Base-by-base conservation (phyloP, 2,797 vertebrate genomes). In the Vireo griseus region DNA sequence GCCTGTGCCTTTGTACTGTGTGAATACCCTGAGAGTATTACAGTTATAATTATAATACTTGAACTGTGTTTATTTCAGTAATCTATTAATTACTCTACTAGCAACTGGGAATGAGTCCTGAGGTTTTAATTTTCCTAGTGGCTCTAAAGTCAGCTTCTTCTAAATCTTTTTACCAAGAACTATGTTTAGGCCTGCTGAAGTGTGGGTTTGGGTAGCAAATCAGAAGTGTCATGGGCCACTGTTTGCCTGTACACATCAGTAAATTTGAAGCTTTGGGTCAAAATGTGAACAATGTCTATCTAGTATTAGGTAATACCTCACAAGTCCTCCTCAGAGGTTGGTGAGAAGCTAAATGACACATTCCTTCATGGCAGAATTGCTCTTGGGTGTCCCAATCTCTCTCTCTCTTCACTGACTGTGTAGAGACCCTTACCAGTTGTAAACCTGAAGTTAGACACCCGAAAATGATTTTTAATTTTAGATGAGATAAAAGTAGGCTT, bases 11-110 rank as follows among this genome's bases (percentile, higher is more conserved):
- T 81, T 88, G 73, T 59, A 90, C 44, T n/a, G 3, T 24, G 19
- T 0, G 31, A 94, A 86, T 86, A 90, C 76, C 87, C 81, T 63
- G 58, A 94, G 92, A 90, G 55, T 63, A 93, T 91, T 91, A 31
- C 35, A 78, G 33, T 72, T 74, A 37, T 91, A 85, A 71, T 85
- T 90, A 81, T 87, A 76, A 74, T 68, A 80, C 28, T 83, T 83
- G 88, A 95, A 92, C 66, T 83, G 58, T 80, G 73, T 86, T 94
- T 73, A 92, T 94, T 95, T 92, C 91, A 80, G 73, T 83, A 86
- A 78, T 86, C 57, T 94, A 63, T 94, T 96, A 91, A 96, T 91
- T 92, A 92, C 58, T 91, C 47, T 65, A 37, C 26, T 44, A 86
- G 57, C 65, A 85, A 88, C 37, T 92, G 86, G 75, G 91, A 96